Evolutionary conservation across 2,888 invertebrate genomes (phyloP), one percentile per base, ranked within the genome.

Genomic region (Drosophila koepferae): DNA sequence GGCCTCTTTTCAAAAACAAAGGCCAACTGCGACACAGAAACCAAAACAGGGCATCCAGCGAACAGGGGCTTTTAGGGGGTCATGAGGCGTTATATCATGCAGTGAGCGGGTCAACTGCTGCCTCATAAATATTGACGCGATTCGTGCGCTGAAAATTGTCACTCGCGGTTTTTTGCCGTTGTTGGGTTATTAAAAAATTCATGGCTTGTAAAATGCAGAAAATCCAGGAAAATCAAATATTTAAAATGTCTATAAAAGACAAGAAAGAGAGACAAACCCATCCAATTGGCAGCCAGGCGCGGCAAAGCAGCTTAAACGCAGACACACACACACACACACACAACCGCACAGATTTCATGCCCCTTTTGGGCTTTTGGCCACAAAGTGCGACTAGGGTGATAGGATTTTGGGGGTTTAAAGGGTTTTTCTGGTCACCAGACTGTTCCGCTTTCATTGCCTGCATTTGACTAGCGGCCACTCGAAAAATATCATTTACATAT

Each of bases 401-500:
- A 38, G 34, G 54, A 40, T 41, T 28, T 28, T 18, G 16, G 20
- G 23, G 16, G 58, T 23, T 63, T 43, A 44, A 38, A 23, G n/a
- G 49, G 28, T 61, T 41, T 63, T 43, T 55, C 53, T 63, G 80
- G 65, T 67, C 72, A 80, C 67, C 67, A 63, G 72, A 43, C 44
- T 63, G 68, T 38, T 63, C 63, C 51, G 56, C 58, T 77, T 77
- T 74, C 63, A 79, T 69, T 61, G 79, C 67, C 84, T 85, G 85
- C 90, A 68, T 86, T 90, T 88, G 85, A 88, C 89, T 75, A 72
- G 76, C 71, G 65, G 59, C 63, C 86, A 86, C 90, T 89, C 81
- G 81, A 86, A 85, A 89, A 89, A 89, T 88, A 89, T 89, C 88
- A 86, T 86, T 86, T 86, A 86, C 90, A 86, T 86, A 82, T 88